Evolutionary conservation across 2,113 vertebrate genomes (phyloP).

Genomic region (Chloropsis hardwickii): DNA sequence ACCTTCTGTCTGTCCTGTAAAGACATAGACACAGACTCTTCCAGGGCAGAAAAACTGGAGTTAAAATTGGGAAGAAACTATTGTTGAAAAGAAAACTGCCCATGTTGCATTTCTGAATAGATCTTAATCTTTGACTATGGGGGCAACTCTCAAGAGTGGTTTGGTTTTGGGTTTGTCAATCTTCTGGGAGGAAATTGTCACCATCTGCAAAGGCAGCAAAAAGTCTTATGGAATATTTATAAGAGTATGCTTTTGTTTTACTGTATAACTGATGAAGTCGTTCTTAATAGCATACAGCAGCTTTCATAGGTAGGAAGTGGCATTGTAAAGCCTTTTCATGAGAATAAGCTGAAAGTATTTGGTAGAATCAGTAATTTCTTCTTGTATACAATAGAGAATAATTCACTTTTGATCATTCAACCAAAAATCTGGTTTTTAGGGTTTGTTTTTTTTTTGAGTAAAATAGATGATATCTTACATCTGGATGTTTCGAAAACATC

Average conservation of each 20-base stretch:
- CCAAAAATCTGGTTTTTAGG: background rate
- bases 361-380: background rate
- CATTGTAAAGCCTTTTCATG: background rate
- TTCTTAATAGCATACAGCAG: background rate
- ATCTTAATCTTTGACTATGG: background rate
- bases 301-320: background rate
- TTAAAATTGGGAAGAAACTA: background rate
- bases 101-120: background rate
- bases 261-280: background rate
- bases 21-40: background rate
- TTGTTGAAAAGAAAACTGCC: background rate
- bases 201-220: background rate
- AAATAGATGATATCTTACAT: background rate
- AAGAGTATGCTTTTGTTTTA: background rate
- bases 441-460: accelerated
- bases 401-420: background rate
- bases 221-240: background rate
- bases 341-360: background rate
- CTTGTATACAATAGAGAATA: background rate
- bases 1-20: background rate
- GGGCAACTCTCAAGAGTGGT: background rate
- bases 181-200: background rate
- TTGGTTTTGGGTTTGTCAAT: background rate
- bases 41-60: background rate
- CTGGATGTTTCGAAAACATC: background rate